Base-by-base conservation (phyloP, 2,888 invertebrate species). In the Drosophila ustulata region DNA sequence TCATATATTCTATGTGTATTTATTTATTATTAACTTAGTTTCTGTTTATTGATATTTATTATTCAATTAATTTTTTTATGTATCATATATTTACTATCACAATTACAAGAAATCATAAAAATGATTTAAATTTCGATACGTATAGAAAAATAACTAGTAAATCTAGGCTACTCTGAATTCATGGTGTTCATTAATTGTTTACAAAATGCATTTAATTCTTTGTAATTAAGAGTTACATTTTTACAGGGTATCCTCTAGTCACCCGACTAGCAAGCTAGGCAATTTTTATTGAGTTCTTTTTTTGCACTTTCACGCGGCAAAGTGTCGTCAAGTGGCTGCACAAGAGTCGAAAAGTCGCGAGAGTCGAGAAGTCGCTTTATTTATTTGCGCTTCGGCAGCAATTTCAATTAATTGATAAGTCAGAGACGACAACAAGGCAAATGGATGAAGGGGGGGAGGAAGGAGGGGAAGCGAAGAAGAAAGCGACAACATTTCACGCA, bases 381-480 rank as follows among this genome's bases (percentile, higher is more conserved):
- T 83, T 82, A 83, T 83, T 83, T 83, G 83, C 80, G 83, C 82
- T 80, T 82, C 71, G 80, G 61, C 85, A 72, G 78, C 83, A 82
- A 82, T 84, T 84, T 79, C 82, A 85, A 87, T 85, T 85, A 85
- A 85, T 85, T 85, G 88, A 85, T 87, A 87, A 84, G 88, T 82
- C 77, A 71, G 55, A 65, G 59, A 41, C 68, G 51, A 56, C 69
- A 73, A 52, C 66, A 55, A 28, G 41, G 11, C 23, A 41, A 6
- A 18, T 18, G 18, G 18, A 18, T 18, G 18, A 18, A 1, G 23
- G 25, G 7, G 18, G 43, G 6, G 13, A 28, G 47, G 23, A n/a
- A 34, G 9, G 25, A 9, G 34, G 37, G 11, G 18, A 3, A 13
- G 32, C 9, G 11, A 13, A 66, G 28, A 32, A 51, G 18, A 50